Base-by-base conservation (phyloP, 2,888 invertebrate genomes). In the Dynastes hyllus region DNA sequence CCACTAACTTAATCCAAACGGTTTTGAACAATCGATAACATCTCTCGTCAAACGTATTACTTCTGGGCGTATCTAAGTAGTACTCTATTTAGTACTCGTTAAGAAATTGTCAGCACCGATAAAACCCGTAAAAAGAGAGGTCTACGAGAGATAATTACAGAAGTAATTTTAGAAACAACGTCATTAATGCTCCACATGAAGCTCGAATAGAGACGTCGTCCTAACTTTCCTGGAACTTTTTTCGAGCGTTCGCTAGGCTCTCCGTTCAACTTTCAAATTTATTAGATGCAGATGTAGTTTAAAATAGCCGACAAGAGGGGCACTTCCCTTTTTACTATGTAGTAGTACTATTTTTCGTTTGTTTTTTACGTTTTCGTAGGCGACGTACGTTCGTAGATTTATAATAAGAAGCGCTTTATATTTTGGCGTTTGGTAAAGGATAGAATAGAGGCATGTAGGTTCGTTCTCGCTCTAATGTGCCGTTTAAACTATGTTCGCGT, bases 261-360 rank as follows among this genome's bases (percentile, higher is more conserved):
- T 50, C 61, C 71, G 73, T 75, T 45, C 45, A 45, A 27, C 61
- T 27, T 50, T 75, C 22, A 45, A 63, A 75, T 61, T 75, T 75
- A 75, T 75, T 75, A 75, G 73, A 75, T 75, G 61, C 73, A 75
- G 73, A 75, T 75, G 73, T 58, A 75, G 45, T 45, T 50, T 61
- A 75, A 75, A 75, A 75, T 75, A 75, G 63, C 58, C 40, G 58
- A 9, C 40, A 40, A 75, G 27, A 75, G 73, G 45, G 29, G 27
- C 58, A 75, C 73, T 61, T 75, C 73, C 45, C 45, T 75, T 61
- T 75, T 61, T 58, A 73, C 58, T 58, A 45, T 71, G 45, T 45
- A 45, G 45, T 45, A 58, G 29, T 51, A 22, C 73, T 75, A 45
- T 75, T 75, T 75, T 75, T 75, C 11, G 40, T 75, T 61, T 32